Evolutionary conservation across 1,140 invertebrate species (phyloP), one percentile per base, ranked within the genome.

Genomic region (Antheraea pernyi): DNA sequence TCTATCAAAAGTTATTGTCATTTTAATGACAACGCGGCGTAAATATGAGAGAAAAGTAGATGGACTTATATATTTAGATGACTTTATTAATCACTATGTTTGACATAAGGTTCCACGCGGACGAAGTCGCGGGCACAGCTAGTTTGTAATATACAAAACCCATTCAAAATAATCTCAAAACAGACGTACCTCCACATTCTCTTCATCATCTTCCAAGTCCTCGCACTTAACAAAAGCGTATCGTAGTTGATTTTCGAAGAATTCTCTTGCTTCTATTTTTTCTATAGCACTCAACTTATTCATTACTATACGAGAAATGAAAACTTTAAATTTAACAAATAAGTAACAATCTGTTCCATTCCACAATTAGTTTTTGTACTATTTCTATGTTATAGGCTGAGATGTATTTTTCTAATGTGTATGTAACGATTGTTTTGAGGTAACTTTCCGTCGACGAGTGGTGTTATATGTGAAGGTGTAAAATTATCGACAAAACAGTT

Each of bases 401-500:
- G 2, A 4, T 4, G 11, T 11, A 1, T 42, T 4, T 9, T 42
- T 4, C 7, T 11, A 0, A 5, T 13, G 46, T n/a, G 11, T 13
- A 9, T 53, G 46, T 53, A 16, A 53, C 46, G 13, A 53, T 16
- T 53, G 46, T 53, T 53, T 53, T 53, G 46, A 16, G 13, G 46
- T 53, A 16, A 53, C 11, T n/a, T 53, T n/a, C 5, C 0, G 46
- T 53, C 7, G 46, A 53, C 46, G 16, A 37, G 61, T n/a, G 18
- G 53, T 71, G 70, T 71, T 73, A 74, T 71, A 72, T 70, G 73
- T 70, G 62, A 61, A 82, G 77, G 83, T 85, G 85, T 84, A 71
- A 87, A 86, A 75, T 19, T 90, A 90, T 90, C 72, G 88, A 90
- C 78, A 87, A 86, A 90, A 90, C 88, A 84, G 78, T 39, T 70